Percentiles rank a stretch among this genome's conserved stretches.
phyloP scores from a whole-genome alignment of 1,140 invertebrate species.

The Pristionchus pacificus region DNA sequence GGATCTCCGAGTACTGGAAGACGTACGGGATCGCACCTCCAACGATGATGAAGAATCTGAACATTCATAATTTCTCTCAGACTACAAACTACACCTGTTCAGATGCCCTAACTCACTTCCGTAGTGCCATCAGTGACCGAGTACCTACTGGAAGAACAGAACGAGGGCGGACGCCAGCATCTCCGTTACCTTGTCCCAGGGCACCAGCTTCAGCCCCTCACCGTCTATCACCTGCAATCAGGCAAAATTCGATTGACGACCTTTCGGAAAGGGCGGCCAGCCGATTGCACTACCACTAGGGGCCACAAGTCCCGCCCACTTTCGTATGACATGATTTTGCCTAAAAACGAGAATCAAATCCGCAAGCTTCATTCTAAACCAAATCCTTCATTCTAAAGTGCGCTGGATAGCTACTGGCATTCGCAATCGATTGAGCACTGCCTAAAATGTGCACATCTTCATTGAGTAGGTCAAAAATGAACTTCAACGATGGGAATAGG shows the following conservation, averaged over 20 bases:
- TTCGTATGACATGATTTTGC: too few species aligned
- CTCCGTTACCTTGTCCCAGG: constrained; percentile 21
- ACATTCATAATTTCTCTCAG: constrained; percentile 9
- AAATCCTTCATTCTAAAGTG: too few species aligned
- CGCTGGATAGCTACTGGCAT: too few species aligned
- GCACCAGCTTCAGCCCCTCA: constrained; percentile 28
- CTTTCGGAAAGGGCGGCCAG: too few species aligned
- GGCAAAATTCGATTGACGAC: background rate
- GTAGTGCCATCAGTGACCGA: constrained; percentile 9
- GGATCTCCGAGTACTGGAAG: constrained; percentile 48
- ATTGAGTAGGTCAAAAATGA: too few species aligned
- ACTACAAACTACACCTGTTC: background rate
- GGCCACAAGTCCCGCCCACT: too few species aligned
- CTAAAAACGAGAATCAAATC: too few species aligned
- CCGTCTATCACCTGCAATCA: constrained; percentile 31
- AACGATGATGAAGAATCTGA: constrained; percentile 31
- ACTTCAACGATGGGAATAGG: too few species aligned
- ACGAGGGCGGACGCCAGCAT: constrained; percentile 11
- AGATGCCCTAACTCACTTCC: background rate
- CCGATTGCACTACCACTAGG: too few species aligned
- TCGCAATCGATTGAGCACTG: too few species aligned
- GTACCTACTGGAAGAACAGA: constrained; percentile 19
- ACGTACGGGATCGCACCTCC: constrained; percentile 54
- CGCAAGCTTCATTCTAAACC: too few species aligned
- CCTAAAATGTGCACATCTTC: too few species aligned